These are phyloP conservation scores for Tamias sibiricus DNA, from an alignment of 2,113 vertebrate species.

Conservation along the genomic window DNA sequence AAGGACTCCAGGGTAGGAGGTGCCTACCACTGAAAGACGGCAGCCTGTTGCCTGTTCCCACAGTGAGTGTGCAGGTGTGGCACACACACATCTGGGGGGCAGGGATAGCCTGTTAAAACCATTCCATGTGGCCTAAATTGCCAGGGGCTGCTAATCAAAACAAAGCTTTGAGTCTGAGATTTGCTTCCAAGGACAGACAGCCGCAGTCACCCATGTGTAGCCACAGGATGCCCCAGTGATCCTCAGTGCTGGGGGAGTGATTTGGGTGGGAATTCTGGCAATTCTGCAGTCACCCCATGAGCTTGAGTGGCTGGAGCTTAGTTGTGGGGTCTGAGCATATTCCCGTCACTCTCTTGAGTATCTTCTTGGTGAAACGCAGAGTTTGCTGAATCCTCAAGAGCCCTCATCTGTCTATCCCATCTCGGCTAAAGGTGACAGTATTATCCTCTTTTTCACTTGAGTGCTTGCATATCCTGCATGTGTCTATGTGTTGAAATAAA, in stretches of 20 bases:
- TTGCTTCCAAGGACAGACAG: not conserved
- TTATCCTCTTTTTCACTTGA: not conserved
- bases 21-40: not conserved
- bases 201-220: not conserved
- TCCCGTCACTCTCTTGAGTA: not conserved
- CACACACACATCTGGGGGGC: too few species aligned
- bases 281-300: not conserved
- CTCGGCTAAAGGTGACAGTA: not conserved
- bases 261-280: too few species aligned
- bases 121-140: not conserved
- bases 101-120: not conserved
- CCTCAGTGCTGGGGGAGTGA: fast-evolving
- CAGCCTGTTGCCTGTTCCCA: not conserved
- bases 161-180: not conserved
- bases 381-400: not conserved
- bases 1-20: not conserved
- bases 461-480: not conserved
- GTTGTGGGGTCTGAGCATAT: not conserved
- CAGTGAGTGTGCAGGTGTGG: fast-evolving
- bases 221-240: fast-evolving
- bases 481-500: not conserved
- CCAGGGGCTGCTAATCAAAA: not conserved
- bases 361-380: not conserved
- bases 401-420: fast-evolving
- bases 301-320: not conserved